Evolutionary conservation across 2,797 vertebrate genomes (phyloP), one percentile per base, ranked within the genome.

Genomic region (Botia almorhae): DNA sequence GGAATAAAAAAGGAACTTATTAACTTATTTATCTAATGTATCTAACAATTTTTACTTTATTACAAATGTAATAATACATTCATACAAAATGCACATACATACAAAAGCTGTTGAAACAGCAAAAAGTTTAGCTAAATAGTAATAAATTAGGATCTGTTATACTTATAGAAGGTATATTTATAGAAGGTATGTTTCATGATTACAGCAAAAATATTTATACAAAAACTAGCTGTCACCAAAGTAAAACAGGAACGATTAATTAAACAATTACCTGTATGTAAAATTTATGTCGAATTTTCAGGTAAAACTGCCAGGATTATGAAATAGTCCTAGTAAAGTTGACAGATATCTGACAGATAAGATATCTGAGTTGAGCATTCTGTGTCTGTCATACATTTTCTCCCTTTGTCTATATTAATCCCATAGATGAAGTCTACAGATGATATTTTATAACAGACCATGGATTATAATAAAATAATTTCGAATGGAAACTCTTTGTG

Each of bases 401-500:
- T n/a, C n/a, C 68, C 7, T 26, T 16, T 46, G 10, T 46, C 3
- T 60, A 33, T 48, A 14, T 56, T 3, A 26, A 51, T 26, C 19
- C 13, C 17, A n/a, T 4, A 36, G 3, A 19, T 29, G 0, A 58
- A 43, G 29, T 43, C 2, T 6, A 60, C 4, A 11, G 16, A 65
- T 11, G 8, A 39, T n/a, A 65, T 14, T 8, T n/a, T 11, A 36
- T 11, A 36, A 65, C 1, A 3, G 3, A 10, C 11, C 29, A 19
- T 19, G 17, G 23, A 77, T 76, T 56, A 1, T n/a, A 39, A 58
- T n/a, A 14, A 3, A 56, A 69, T 16, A 14, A n/a, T 53, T 29
- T 11, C 58, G 3, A 69, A 69, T 33, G 75, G 53, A 77, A 61
- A 60, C 17, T 33, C 29, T 53, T 72, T 53, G 56, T 78, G 53